Percentiles rank a stretch among this genome's conserved stretches.
phyloP scores from a whole-genome alignment of 2,797 vertebrate species.

The Chromobotia macracanthus region DNA sequence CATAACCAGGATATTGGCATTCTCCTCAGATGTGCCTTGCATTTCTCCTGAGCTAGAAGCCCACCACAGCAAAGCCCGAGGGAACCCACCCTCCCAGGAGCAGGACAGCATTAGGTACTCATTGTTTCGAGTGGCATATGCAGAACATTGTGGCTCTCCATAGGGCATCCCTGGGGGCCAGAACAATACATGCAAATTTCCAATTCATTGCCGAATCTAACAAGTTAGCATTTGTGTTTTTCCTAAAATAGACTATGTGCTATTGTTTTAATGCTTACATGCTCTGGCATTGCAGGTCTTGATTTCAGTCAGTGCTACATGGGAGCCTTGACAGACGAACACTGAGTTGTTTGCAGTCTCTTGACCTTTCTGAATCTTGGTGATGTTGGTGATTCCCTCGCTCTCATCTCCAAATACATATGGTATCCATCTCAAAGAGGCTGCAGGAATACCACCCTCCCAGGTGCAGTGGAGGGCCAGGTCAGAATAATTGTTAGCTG shows the following conservation, averaged over 20 bases:
- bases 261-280: slow-evolving; percentile 76
- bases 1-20: slow-evolving; percentile 77
- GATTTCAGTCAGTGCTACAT: slow-evolving; percentile 70
- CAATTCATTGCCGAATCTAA: not conserved
- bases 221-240: not conserved
- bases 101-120: slow-evolving; percentile 86
- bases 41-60: slow-evolving; percentile 65
- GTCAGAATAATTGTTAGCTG: slow-evolving; percentile 77
- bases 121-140: slow-evolving; percentile 75
- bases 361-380: slow-evolving; percentile 70
- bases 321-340: slow-evolving; percentile 82
- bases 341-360: slow-evolving; percentile 74
- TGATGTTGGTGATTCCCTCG: slow-evolving; percentile 70
- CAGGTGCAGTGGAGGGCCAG: slow-evolving; percentile 83
- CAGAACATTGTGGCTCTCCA: slow-evolving; percentile 76
- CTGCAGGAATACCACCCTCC: slow-evolving; percentile 82
- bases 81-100: slow-evolving; percentile 84
- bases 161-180: slow-evolving; percentile 77
- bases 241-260: not conserved
- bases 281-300: slow-evolving; percentile 75
- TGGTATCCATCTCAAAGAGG: slow-evolving; percentile 80
- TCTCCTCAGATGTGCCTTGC: slow-evolving; percentile 72
- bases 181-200: not conserved
- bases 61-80: slow-evolving; percentile 83
- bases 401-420: slow-evolving; percentile 47